A percentile compares a stretch with the other conserved stretches of the same genome.
These are phyloP conservation scores for Hyposmocoma kahamanoa DNA, from an alignment of 1,140 invertebrate genomes.

Conservation along the genomic window DNA sequence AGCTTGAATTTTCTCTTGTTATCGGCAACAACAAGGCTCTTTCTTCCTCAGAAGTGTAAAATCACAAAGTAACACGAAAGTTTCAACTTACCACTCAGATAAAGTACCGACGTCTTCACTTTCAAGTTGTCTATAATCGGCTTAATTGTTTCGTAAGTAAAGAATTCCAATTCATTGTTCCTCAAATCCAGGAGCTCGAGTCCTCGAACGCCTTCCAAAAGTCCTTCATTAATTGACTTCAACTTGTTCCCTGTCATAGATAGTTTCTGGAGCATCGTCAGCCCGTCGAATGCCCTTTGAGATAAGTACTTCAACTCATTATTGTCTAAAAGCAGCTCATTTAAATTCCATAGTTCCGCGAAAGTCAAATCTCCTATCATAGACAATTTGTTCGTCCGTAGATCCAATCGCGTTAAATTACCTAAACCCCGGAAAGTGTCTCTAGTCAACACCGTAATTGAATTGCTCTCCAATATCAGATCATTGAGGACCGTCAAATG, in stretches of 20 bases:
- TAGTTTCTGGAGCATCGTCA: constrained; percentile 80
- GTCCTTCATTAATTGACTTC: constrained; percentile 77
- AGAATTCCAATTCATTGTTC: constrained; percentile 81
- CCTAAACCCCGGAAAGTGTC: constrained; percentile 82
- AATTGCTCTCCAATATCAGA: constrained; percentile 81
- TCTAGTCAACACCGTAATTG: constrained; percentile 78
- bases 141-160: constrained; percentile 82
- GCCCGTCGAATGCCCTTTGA: constrained; percentile 81
- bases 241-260: constrained; percentile 84
- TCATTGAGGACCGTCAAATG: constrained; percentile 79
- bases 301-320: constrained; percentile 80
- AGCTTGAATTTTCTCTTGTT: too few species aligned
- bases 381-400: constrained; percentile 81
- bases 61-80: too few species aligned
- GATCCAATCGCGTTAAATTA: constrained; percentile 79
- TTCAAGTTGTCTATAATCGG: constrained; percentile 86
- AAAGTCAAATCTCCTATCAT: constrained; percentile 85
- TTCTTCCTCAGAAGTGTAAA: too few species aligned
- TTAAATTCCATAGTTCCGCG: constrained; percentile 81
- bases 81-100: constrained; percentile 81
- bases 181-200: constrained; percentile 83
- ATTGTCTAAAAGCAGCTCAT: constrained; percentile 82
- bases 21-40: too few species aligned
- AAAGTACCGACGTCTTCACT: constrained; percentile 77
- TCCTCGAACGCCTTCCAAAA: constrained; percentile 78